Evolutionary conservation across 2,113 vertebrate species (phyloP), one percentile per base, ranked within the genome.

Genomic region (Silurus asotus): DNA sequence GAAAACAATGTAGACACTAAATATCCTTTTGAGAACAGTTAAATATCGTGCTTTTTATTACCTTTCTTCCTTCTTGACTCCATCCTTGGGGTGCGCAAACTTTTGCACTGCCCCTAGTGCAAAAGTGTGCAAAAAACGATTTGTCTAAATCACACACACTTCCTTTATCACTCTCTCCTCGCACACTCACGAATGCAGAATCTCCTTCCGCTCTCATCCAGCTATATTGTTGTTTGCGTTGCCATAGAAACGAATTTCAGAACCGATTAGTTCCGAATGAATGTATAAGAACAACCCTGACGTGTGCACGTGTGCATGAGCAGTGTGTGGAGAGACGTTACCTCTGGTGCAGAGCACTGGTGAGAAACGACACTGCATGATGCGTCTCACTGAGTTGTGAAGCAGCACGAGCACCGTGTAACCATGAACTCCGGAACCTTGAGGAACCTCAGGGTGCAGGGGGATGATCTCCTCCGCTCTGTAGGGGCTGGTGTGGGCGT

Each of bases 381-480:
- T 87, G 72, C 62, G 69, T n/a, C 28, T 64, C 49, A 82, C 61
- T 3, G 88, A 59, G 75, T 89, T 89, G 85, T 89, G 85, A 45
- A 89, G 88, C 45, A 62, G 69, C 17, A 87, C 20, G 48, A 77
- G 19, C 61, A 84, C 28, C 0, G 88, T 87, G 85, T 82, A 89
- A 53, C 61, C 82, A n/a, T 70, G 69, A 17, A 37, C 61, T 53
- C 67, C 19, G 53, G 0, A 53, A 8, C 75, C 81, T 5, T 19
- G 77, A 25, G 64, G 81, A 8, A 82, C 23, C 64, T 55, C 67
- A 2, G 14, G 28, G 45, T 78, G 20, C 84, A 48, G 8, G 19
- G 25, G n/a, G 25, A 59, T 67, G 75, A 49, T 49, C 14, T 78
- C 77, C 14, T n/a, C 25, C 5, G 77, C 61, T 13, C 72, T 61